These are phyloP conservation scores for Diogma glabrata DNA, from an alignment of 2,888 invertebrate genomes.

Conservation along the genomic window DNA sequence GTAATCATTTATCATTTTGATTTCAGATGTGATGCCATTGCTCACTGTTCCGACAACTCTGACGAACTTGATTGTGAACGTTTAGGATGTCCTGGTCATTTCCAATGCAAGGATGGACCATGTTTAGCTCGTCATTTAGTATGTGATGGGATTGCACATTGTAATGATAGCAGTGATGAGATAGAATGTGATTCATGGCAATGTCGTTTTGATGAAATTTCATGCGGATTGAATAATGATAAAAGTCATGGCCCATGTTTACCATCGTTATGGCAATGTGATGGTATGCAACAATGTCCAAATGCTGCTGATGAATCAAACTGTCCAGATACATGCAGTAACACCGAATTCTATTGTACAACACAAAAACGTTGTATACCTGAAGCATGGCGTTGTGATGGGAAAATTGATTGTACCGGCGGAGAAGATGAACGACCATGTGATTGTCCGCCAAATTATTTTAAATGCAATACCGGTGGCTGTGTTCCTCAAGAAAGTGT, in stretches of 20 bases:
- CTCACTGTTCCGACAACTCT: conserved; percentile 49
- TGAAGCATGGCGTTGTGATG: conserved; percentile 46
- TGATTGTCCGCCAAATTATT: conserved; percentile 42
- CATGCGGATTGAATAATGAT: conserved; percentile 35
- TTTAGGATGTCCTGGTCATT: conserved; percentile 46
- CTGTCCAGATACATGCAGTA: conserved; percentile 40
- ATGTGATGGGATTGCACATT: conserved; percentile 50
- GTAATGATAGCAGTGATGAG: conserved; percentile 50
- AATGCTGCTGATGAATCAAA: conserved; percentile 44
- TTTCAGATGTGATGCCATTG: conserved; percentile 46
- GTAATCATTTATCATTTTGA: no score
- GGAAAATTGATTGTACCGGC: conserved; percentile 41
- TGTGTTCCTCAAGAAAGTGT: conserved; percentile 40
- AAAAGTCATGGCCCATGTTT: conserved; percentile 40
- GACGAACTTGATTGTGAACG: conserved; percentile 46
- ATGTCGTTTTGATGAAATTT: conserved; percentile 44
- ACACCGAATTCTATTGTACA: conserved; percentile 44
- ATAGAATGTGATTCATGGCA: conserved; percentile 40
- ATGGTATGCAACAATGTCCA: conserved; percentile 44
- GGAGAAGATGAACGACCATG: conserved; percentile 48
- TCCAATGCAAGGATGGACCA: conserved; percentile 45
- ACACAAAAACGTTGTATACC: conserved; percentile 48
- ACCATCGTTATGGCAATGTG: conserved; percentile 45
- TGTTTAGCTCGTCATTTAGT: conserved; percentile 47
- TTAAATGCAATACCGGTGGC: conserved; percentile 46